phyloP scores from a whole-genome alignment of 2,888 invertebrate genomes.

The Tenthredo livida region DNA sequence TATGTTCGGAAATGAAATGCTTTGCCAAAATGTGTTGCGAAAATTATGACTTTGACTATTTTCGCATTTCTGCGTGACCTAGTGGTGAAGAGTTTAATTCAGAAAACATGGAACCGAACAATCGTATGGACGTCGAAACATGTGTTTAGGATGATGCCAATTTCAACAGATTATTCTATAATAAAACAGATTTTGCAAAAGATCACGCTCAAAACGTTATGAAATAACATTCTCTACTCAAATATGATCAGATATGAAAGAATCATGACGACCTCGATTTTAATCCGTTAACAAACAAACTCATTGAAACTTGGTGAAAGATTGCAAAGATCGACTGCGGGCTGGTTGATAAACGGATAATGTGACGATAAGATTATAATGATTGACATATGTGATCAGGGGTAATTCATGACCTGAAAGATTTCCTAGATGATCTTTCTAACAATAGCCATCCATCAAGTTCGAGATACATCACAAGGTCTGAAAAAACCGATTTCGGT shows the following conservation, averaged over 20 bases:
- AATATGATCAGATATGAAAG: background rate
- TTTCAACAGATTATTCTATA: background rate
- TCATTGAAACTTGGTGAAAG: background rate
- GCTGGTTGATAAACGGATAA: background rate
- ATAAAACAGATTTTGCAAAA: background rate
- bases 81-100: background rate
- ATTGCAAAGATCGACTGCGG: background rate
- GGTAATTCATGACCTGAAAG: background rate
- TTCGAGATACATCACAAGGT: background rate
- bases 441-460: background rate
- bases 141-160: background rate
- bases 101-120: background rate
- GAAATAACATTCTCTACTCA: background rate
- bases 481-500: background rate
- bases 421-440: background rate
- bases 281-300: constrained; percentile 33
- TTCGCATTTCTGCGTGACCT: background rate
- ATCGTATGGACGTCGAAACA: background rate
- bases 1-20: too few species aligned
- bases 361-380: constrained; percentile 10
- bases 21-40: too few species aligned
- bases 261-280: background rate
- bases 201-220: background rate
- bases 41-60: background rate
- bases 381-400: constrained; percentile 15